Evolutionary conservation across 2,113 vertebrate genomes (phyloP).

Genomic region (Piaya cayana): DNA sequence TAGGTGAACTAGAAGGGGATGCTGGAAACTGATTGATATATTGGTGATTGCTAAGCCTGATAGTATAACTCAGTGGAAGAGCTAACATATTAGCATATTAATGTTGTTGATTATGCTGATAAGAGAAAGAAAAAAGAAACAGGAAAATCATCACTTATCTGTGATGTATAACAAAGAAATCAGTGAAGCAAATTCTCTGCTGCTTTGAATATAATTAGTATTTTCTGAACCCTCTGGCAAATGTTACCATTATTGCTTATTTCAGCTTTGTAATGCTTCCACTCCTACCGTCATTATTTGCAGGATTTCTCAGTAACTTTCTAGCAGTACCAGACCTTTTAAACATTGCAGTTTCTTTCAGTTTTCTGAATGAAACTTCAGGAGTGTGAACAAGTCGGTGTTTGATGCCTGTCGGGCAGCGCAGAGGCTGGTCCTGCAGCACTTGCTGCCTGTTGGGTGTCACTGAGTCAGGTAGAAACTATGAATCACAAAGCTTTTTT

Average conservation of each 20-base stretch:
- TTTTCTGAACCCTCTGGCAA: not conserved
- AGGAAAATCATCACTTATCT: not conserved
- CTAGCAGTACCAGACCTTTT: not conserved
- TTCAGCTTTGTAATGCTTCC: not conserved
- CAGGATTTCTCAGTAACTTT: not conserved
- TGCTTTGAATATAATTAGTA: slow-evolving; percentile 21
- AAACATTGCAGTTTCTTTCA: not conserved
- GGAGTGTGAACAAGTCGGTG: fast-evolving
- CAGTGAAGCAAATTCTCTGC: not conserved
- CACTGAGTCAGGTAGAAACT: not conserved
- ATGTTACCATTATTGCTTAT: not conserved
- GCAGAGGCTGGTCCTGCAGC: not conserved
- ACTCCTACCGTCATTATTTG: not conserved
- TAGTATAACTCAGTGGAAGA: not conserved
- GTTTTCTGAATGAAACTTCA: not conserved
- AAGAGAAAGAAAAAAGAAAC: not conserved
- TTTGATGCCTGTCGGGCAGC: not conserved
- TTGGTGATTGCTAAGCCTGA: not conserved
- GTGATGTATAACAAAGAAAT: not conserved
- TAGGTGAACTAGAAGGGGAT: not conserved
- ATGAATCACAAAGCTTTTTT: not conserved
- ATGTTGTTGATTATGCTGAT: not conserved
- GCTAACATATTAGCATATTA: not conserved
- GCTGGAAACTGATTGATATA: not conserved
- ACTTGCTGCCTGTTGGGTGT: no score